Percentiles rank a stretch among this genome's conserved stretches.
phyloP scores from a whole-genome alignment of 2,888 invertebrate genomes.

The Cosmopolites sordidus region DNA sequence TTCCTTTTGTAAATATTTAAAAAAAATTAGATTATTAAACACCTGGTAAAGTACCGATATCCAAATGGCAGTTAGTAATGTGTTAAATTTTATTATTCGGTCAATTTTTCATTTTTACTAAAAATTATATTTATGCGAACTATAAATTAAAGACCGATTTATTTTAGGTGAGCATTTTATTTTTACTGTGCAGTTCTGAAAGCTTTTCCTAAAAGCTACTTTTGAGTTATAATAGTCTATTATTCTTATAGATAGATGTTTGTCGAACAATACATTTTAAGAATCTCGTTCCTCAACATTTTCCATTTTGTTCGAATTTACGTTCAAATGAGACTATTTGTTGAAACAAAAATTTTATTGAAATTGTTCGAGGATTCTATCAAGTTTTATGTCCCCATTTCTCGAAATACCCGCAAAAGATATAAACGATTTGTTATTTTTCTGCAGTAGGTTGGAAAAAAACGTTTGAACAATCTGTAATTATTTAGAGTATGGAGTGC shows the following conservation, averaged over 20 bases:
- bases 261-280: background rate
- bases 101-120: constrained; percentile 12
- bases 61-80: too few relatives aligned
- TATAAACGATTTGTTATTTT: too few relatives aligned
- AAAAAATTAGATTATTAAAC: too few relatives aligned
- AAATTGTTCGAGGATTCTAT: too few relatives aligned
- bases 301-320: background rate
- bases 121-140: constrained; percentile 13
- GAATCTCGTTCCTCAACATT: background rate
- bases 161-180: constrained; percentile 12
- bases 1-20: too few relatives aligned
- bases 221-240: constrained; percentile 13
- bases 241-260: constrained; percentile 9
- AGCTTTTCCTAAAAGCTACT: constrained; percentile 11
- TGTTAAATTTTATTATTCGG: constrained; percentile 13
- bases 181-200: constrained; percentile 10
- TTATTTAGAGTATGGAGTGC: too few relatives aligned
- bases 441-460: too few relatives aligned
- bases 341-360: background rate
- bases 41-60: too few relatives aligned
- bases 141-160: constrained; percentile 14
- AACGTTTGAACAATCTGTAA: too few relatives aligned
- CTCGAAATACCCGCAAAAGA: too few relatives aligned
- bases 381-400: too few relatives aligned
- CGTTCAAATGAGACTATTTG: too few relatives aligned